Evolutionary conservation across 2,113 vertebrate species (phyloP).

Genomic region (Menidia beryllina): DNA sequence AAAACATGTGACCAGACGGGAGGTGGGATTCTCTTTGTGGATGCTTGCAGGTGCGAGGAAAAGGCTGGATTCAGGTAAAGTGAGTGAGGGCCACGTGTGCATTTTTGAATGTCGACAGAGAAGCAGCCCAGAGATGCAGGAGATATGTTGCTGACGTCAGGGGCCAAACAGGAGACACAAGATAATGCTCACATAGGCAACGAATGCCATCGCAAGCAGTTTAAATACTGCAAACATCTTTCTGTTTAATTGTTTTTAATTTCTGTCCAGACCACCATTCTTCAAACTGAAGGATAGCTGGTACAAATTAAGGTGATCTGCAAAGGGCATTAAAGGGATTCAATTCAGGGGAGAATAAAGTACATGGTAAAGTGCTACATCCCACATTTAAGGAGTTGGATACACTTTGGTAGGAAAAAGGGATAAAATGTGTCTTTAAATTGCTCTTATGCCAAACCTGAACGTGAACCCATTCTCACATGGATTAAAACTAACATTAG

Average conservation of each 20-base stretch:
- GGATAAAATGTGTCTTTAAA: background rate
- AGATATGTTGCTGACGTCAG: background rate
- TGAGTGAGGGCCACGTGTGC: slow-evolving; percentile 10
- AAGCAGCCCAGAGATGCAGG: background rate
- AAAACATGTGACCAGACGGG: slow-evolving; percentile 36
- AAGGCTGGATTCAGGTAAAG: background rate
- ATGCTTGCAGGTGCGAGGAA: slow-evolving; percentile 30
- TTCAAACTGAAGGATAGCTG: slow-evolving; percentile 1
- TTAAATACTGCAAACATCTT: background rate
- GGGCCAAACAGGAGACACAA: background rate
- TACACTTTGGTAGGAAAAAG: background rate
- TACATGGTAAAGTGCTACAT: background rate
- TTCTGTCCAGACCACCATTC: slow-evolving; percentile 10
- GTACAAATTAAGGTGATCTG: slow-evolving; percentile 18
- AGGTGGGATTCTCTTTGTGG: slow-evolving; percentile 6
- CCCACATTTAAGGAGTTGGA: slow-evolving; percentile 8
- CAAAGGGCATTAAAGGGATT: slow-evolving; percentile 57
- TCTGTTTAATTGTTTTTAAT: slow-evolving; percentile 4
- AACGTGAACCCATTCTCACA: background rate
- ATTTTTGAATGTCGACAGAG: background rate
- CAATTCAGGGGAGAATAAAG: background rate
- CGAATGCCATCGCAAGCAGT: background rate
- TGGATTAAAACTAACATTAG: background rate
- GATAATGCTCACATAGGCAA: background rate
- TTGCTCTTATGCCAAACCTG: background rate